Base-by-base conservation (phyloP, 2,888 invertebrate species). In the Callosobruchus maculatus region DNA sequence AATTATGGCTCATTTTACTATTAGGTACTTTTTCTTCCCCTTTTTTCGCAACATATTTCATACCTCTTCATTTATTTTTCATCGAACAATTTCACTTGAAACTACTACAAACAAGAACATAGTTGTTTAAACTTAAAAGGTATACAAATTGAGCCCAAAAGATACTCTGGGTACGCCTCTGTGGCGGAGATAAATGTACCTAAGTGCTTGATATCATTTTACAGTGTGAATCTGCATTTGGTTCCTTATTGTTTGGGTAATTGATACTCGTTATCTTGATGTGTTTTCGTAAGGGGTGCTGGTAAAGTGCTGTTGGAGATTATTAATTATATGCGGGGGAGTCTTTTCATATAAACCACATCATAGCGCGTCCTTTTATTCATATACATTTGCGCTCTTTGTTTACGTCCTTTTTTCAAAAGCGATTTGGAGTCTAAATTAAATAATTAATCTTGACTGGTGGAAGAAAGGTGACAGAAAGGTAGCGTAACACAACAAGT, bases 121-220 rank as follows among this genome's bases (percentile, higher is more conserved):
- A n/a, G n/a, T n/a, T n/a, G n/a, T n/a, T n/a, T n/a, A n/a, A n/a
- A n/a, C n/a, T n/a, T n/a, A n/a, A n/a, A n/a, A n/a, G n/a, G n/a
- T n/a, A n/a, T n/a, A n/a, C n/a, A n/a, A n/a, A n/a, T n/a, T n/a
- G n/a, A n/a, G n/a, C n/a, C n/a, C n/a, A n/a, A n/a, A n/a, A n/a
- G n/a, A n/a, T n/a, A n/a, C n/a, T n/a, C 30, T 30, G 9, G 4
- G 30, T 30, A 30, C 22, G 26, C 74, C 69, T 71, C 74, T 66
- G n/a, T 71, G 76, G 70, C 67, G 67, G 81, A 83, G 83, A 84
- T 84, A 83, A 85, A 85, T 84, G 84, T 84, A 82, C 83, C 84
- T 85, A 85, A 86, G 85, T 85, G 86, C 83, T 81, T 83, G 83
- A 85, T 85, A 86, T 86, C 85, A 84, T 85, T 85, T 86, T 85